These are phyloP conservation scores for Chloroclysta siterata DNA, from an alignment of 2,888 invertebrate genomes.

Conservation along the genomic window DNA sequence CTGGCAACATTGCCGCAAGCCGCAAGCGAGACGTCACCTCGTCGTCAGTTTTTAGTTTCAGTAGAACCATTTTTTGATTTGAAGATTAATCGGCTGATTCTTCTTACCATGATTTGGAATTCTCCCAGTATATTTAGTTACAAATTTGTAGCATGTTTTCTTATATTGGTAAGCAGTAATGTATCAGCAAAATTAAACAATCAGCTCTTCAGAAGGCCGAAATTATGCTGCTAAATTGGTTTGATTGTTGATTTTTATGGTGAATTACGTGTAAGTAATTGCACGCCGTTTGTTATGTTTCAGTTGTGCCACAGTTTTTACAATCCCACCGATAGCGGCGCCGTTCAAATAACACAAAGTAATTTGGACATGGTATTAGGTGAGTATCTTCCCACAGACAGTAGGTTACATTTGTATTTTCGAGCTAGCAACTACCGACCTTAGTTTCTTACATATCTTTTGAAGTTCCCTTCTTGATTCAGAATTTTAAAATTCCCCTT, in stretches of 20 bases:
- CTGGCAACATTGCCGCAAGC: too few species aligned
- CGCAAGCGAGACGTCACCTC: not conserved
- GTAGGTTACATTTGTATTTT: conserved; percentile 38
- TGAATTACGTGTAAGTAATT: conserved; percentile 68
- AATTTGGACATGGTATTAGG: conserved; percentile 94
- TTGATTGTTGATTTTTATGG: conserved; percentile 71
- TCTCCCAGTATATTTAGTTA: conserved; percentile 56
- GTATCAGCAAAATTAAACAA: not conserved
- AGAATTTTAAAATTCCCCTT: not conserved
- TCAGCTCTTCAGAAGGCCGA: conserved; percentile 12
- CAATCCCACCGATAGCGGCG: conserved; percentile 92
- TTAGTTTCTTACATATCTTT: not conserved
- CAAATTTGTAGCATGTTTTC: conserved; percentile 59
- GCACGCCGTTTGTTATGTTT: conserved; percentile 67
- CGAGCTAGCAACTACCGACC: conserved; percentile 22
- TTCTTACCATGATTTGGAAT: conserved; percentile 58
- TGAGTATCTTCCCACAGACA: conserved; percentile 67
- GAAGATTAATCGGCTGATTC: conserved; percentile 37
- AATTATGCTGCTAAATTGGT: conserved; percentile 43
- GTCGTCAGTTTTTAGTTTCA: conserved; percentile 18
- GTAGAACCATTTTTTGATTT: conserved; percentile 47
- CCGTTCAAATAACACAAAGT: conserved; percentile 91
- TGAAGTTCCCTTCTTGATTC: too few species aligned
- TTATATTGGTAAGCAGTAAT: conserved; percentile 69
- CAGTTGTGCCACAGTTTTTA: conserved; percentile 86